Evolutionary conservation across 2,888 invertebrate species (phyloP), one percentile per base, ranked within the genome.

Genomic region (Epirrhoe alternata): DNA sequence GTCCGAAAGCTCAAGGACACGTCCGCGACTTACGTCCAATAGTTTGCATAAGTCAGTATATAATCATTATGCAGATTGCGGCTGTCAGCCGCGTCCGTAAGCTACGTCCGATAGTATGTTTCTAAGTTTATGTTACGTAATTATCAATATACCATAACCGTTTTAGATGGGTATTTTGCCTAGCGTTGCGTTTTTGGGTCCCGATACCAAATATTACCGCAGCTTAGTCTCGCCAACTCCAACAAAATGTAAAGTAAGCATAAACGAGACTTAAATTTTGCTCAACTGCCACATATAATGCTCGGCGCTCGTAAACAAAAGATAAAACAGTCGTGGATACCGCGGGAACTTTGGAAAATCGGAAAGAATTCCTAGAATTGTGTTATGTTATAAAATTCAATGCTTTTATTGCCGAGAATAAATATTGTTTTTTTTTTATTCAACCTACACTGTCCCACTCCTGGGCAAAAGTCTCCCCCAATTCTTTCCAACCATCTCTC

Each of bases 271-370:
- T 81, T 79, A 81, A 77, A 82, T 79, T 80, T 79, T 74, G 74
- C 69, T 77, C 76, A 82, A 81, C 79, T 79, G 79, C 79, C 78
- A 80, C 79, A 77, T 78, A 79, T 82, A 79, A 80, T 79, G 75
- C 75, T 75, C 66, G 64, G 61, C 55, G 74, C 72, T 79, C 81
- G 76, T 81, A 81, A 82, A 82, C 81, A 81, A 80, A 77, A 79
- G 76, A 82, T 82, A 82, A 82, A 80, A 77, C 72, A 77, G 75
- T 77, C 71, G 60, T 62, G 64, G 24, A 24, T 42, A 52, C 16
- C 6, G 52, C 51, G 54, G 45, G 14, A 56, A 61, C 38, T 66
- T 65, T 30, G 38, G 50, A 57, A 52, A 55, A 61, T 66, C 65
- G 52, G 47, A 66, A 66, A 61, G 61, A 66, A 61, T 61, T 65